Base-by-base conservation (phyloP, 2,113 vertebrate genomes). In the Gallinago paraguaiae region DNA sequence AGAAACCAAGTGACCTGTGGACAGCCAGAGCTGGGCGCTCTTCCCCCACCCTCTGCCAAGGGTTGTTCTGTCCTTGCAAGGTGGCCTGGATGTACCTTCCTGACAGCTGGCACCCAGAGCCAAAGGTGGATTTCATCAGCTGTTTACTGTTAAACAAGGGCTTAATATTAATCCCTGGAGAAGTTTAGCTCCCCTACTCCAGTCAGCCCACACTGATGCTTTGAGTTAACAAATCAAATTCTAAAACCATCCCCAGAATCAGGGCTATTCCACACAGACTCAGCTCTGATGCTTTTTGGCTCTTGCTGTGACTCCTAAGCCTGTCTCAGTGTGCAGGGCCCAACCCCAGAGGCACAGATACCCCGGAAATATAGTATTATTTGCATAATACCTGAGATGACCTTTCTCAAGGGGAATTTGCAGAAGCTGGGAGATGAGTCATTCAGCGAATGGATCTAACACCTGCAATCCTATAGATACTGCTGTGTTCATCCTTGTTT, bases 151-250 rank as follows among this genome's bases (percentile, higher is more conserved):
- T 85, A 93, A 92, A 97, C 74, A 92, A 93, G n/a, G 20, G 88
- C 88, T 94, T 93, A 93, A 72, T 94, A 84, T 85, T 95, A 97
- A 92, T 93, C 95, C 88, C 74, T 65, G 53, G 77, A 64, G 57
- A 93, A 86, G 39, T 79, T 95, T 41, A 82, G 53, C 77, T 90
- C 57, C 28, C 13, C 28, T 84, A 18, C n/a, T 68, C 51, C 0
- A 2, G 53, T 45, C 46, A 71, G 11, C 28, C 17, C 13, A 41
- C 45, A 43, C 61, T 33, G 39, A 77, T 77, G 59, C 53, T 89
- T 61, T 67, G 9, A 70, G 45, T 82, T 92, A 88, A 67, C 23
- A 93, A 50, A 91, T 37, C 33, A 71, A 31, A 91, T 57, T 83
- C 65, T 72, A 94, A 95, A 92, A 69, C 11, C 25, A 79, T 11